Evolutionary conservation across 2,888 invertebrate species (phyloP), one percentile per base, ranked within the genome.

Genomic region (Drosophila affinis): DNA sequence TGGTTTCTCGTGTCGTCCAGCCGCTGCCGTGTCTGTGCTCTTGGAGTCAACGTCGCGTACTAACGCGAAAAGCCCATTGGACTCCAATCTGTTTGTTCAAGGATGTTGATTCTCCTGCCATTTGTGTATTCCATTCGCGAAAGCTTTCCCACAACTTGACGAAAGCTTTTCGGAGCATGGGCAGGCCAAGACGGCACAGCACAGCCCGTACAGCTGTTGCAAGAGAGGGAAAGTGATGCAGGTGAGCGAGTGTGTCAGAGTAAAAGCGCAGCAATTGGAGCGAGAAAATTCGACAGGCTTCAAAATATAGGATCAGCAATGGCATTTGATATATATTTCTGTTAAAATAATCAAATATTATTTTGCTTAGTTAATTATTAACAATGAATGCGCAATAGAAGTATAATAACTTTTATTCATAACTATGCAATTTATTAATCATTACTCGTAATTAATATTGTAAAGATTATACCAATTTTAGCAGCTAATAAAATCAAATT

Each of bases 31-130:
- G 81, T 81, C 87, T 79, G 75, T 77, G 69, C 79, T 76, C 81
- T 78, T 76, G 86, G 89, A 87, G 79, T 87, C 70, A 75, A 84
- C 79, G 88, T 90, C 89, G 89, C 89, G 84, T 79, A 90, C 90
- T 90, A 78, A 80, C 59, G 51, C 53, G 49, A 70, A 87, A 82
- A 73, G 80, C 76, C 76, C 78, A 74, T 18, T 67, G 69, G 65
- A 68, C 81, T 72, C 78, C 76, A 77, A 73, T 81, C 74, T 76
- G 62, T 78, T 79, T 76, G 80, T 75, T 88, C 88, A 84, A 86
- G 83, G 88, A 84, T 84, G 77, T 79, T 77, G 60, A 53, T 51
- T n/a, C 62, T 76, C 74, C 58, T 65, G 75, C 12, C 29, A 12
- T 10, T 18, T 78, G 88, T 84, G 83, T 87, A 88, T 75, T 75